phyloP scores from a whole-genome alignment of 1,140 invertebrate genomes.

The Anthonomus grandis region DNA sequence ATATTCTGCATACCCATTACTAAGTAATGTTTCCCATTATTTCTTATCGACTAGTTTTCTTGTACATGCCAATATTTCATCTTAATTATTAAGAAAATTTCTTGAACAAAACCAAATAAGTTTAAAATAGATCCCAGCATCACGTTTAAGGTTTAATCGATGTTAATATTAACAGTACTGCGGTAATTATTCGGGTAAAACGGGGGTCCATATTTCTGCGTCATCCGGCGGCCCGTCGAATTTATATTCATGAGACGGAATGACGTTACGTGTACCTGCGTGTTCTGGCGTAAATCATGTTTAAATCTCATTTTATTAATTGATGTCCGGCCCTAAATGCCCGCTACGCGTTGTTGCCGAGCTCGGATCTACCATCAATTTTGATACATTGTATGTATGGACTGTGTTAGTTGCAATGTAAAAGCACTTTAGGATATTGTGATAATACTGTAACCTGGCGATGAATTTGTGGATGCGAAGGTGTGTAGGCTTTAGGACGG shows the following conservation, averaged over 20 bases:
- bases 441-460: too few relatives aligned
- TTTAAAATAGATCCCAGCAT: too few relatives aligned
- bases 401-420: too few relatives aligned
- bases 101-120: too few relatives aligned
- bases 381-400: constrained; percentile 5
- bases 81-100: too few relatives aligned
- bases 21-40: too few relatives aligned
- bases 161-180: constrained; percentile 21
- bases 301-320: constrained; percentile 28
- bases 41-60: too few relatives aligned
- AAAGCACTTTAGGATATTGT: too few relatives aligned
- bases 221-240: constrained; percentile 13
- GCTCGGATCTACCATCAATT: neutral
- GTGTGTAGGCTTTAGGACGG: too few relatives aligned
- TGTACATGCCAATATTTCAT: too few relatives aligned
- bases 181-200: constrained; percentile 8
- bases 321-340: constrained; percentile 11
- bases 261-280: constrained; percentile 23
- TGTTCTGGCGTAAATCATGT: constrained; percentile 23
- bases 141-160: constrained; percentile 9
- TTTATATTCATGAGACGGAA: constrained; percentile 22
- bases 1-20: too few relatives aligned
- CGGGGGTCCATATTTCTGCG: constrained; percentile 18
- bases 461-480: too few relatives aligned
- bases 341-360: constrained; percentile 4